phyloP scores from a whole-genome alignment of 2,888 invertebrate species.

The Megalurothrips usitatus region DNA sequence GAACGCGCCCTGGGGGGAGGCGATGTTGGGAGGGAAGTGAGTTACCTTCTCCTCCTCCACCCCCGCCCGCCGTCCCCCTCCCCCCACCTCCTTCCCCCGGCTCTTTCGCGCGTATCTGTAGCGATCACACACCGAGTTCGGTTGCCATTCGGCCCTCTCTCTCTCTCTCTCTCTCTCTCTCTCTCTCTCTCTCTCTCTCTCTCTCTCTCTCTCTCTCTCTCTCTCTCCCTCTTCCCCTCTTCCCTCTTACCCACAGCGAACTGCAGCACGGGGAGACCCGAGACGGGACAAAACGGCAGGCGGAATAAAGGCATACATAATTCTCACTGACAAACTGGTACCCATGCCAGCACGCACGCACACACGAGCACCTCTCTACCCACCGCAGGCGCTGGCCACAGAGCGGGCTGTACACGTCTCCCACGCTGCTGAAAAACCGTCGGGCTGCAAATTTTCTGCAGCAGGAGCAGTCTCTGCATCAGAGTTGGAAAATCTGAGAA shows the following conservation, averaged over 20 bases:
- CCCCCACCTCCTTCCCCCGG: neutral
- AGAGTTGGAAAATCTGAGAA: neutral
- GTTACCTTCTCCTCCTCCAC: too few species aligned
- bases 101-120: neutral
- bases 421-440: too few species aligned
- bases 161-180: neutral
- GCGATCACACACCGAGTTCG: neutral
- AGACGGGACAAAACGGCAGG: conserved; percentile 4
- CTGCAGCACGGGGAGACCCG: neutral
- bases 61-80: too few species aligned
- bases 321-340: conserved; percentile 20
- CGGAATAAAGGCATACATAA: conserved; percentile 16
- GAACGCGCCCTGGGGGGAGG: neutral
- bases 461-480: neutral
- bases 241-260: neutral
- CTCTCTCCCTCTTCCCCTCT: neutral
- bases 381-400: neutral
- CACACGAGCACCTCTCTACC: neutral
- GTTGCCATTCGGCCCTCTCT: neutral
- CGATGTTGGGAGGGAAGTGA: neutral
- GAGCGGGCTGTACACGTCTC: too few species aligned
- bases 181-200: too few species aligned
- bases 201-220: neutral
- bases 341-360: neutral
- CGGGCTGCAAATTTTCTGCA: neutral